phyloP scores from a whole-genome alignment of 2,888 invertebrate species.

The Aethes cnicana region DNA sequence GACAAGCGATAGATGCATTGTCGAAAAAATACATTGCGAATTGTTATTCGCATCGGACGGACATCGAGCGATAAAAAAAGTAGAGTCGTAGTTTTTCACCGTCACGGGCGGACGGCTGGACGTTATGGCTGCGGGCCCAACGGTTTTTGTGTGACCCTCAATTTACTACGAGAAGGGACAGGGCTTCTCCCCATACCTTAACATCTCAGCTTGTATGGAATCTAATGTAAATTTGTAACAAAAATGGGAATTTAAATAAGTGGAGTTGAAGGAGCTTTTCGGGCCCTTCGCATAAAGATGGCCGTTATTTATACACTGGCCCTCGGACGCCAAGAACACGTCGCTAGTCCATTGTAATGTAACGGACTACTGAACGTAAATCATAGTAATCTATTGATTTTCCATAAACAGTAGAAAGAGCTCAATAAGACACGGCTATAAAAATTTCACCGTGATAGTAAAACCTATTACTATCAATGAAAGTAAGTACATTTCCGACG shows the following conservation, averaged over 20 bases:
- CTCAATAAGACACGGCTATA: neutral
- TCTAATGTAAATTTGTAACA: constrained; percentile 79
- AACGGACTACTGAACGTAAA: constrained; percentile 15
- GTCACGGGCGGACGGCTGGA: constrained; percentile 70
- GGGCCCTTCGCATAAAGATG: constrained; percentile 68
- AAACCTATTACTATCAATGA: neutral
- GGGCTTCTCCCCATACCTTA: constrained; percentile 62
- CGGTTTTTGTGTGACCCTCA: constrained; percentile 82
- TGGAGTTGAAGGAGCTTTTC: constrained; percentile 58
- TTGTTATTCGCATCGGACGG: constrained; percentile 67
- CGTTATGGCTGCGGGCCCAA: constrained; percentile 75
- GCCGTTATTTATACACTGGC: constrained; percentile 69
- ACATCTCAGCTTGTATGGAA: constrained; percentile 70
- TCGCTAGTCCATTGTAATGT: constrained; percentile 29
- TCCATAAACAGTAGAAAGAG: constrained; percentile 1
- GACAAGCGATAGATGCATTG: constrained; percentile 50
- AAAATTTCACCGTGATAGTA: constrained; percentile 2
- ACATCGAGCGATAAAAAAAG: constrained; percentile 69
- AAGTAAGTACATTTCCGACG: too few species aligned
- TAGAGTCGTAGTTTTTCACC: constrained; percentile 63
- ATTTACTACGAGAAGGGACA: constrained; percentile 79
- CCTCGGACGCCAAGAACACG: constrained; percentile 59
- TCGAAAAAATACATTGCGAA: constrained; percentile 61
- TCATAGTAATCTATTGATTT: constrained; percentile 23
- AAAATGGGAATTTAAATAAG: constrained; percentile 81